Base-by-base conservation (phyloP, 2,113 vertebrate genomes). In the Tupaia chinensis region DNA sequence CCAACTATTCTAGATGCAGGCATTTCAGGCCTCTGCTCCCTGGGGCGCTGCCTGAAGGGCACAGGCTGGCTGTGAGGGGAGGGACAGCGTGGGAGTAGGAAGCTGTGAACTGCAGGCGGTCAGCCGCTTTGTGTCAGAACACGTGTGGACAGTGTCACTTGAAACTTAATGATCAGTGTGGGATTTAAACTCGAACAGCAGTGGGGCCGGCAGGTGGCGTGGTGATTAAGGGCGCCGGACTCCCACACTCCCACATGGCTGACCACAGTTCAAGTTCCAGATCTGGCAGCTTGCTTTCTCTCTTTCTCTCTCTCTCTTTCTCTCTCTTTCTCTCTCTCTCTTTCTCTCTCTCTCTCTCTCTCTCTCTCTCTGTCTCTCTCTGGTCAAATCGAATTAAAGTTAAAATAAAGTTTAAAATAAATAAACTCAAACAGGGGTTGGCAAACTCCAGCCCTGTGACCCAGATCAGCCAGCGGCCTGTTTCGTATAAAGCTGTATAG, bases 71-170 rank as follows among this genome's bases (percentile, higher is more conserved):
- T 34, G 14, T 7, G 84, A 25, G 15, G n/a, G 61, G 9, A 9
- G 16, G 32, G 13, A 0, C 17, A 5, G 32, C 7, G 12, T 15
- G 7, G 4, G 6, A 22, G 56, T 8, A 6, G 17, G 44, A 32
- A 25, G 1, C 1, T 70, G 17, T 3, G 74, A 60, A 0, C 77
- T 19, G 0, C 0, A 9, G 13, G 12, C 3, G 2, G 34, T 11
- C 54, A 56, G 56, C 68, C 58, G n/a, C 70, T 83, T 5, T 17
- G 3, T 81, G 2, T 84, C 77, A 56, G 19, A 54, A 16, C 0
- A 34, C 5, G 44, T 32, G 44, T 44, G 65, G 53, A 20, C 27
- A 25, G 68, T 58, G 68, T 58, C 58, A 20, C 8, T 53, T 29
- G 22, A 32, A 83, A 73, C 23, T 89, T 68, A 16, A 44, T 63